Evolutionary conservation across 2,888 invertebrate species (phyloP).

Genomic region (Charanyca ferruginea): DNA sequence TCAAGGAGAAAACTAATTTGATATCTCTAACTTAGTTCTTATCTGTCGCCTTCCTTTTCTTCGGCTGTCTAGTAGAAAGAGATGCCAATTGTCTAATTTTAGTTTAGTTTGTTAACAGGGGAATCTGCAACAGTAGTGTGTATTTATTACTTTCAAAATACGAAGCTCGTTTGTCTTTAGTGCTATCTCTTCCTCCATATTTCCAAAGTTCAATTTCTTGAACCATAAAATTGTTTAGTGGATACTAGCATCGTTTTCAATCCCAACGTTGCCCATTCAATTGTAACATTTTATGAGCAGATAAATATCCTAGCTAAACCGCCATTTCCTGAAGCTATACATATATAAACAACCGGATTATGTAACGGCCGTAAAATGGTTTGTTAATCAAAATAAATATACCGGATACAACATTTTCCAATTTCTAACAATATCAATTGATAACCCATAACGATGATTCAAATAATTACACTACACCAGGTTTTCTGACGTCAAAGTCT

Average conservation of each 20-base stretch:
- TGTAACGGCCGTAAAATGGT: not conserved
- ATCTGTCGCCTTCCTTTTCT: too few relatives aligned
- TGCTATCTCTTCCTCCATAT: constrained; percentile 21
- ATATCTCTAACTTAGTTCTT: too few relatives aligned
- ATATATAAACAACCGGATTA: not conserved
- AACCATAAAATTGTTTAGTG: constrained; percentile 48
- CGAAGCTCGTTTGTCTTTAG: not conserved
- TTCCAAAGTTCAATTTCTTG: constrained; percentile 42
- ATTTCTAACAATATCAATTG: constrained; percentile 9
- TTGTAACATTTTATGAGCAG: constrained; percentile 34
- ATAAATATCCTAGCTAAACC: constrained; percentile 28
- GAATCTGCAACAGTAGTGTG: not conserved
- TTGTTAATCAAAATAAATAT: not conserved
- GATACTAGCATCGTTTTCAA: constrained; percentile 42
- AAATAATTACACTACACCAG: constrained; percentile 4
- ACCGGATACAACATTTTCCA: constrained; percentile 12
- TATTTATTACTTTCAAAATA: constrained; percentile 5
- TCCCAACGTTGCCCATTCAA: constrained; percentile 18
- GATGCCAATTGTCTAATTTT: too few relatives aligned
- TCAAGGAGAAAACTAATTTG: too few relatives aligned
- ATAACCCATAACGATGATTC: constrained; percentile 20
- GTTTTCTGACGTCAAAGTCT: constrained; percentile 35
- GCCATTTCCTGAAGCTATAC: constrained; percentile 23
- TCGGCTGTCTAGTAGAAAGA: too few relatives aligned
- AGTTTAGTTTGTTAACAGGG: not conserved